Percentiles rank a stretch among this genome's conserved stretches.
Evolutionary conservation across 2,888 invertebrate species (phyloP).

Genomic region (Chymomyza amoena): DNA sequence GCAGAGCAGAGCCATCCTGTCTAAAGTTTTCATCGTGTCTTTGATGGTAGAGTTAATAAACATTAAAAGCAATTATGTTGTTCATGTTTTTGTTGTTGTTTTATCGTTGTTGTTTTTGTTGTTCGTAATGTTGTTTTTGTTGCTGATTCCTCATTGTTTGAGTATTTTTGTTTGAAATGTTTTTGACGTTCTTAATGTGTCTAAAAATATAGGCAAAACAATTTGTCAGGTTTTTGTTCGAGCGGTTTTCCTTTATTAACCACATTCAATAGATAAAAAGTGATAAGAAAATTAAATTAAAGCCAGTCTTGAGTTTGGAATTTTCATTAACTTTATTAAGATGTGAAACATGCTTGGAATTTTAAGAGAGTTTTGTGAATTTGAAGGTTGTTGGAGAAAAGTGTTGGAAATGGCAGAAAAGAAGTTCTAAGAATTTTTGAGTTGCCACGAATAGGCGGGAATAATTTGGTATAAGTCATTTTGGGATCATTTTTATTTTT

Average conservation of each 20-base stretch:
- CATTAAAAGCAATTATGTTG: slow-evolving; percentile 65
- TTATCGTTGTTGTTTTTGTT: not conserved
- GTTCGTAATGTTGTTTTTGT: not conserved
- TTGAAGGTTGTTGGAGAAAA: not conserved
- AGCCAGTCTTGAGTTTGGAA: not conserved
- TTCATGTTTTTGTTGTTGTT: slow-evolving; percentile 4
- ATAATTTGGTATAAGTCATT: too few species aligned
- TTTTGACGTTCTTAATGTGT: slow-evolving; percentile 22
- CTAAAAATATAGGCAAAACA: not conserved
- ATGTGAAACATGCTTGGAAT: not conserved
- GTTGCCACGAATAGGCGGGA: too few species aligned
- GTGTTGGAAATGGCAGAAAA: too few species aligned
- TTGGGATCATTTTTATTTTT: too few species aligned
- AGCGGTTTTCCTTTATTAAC: not conserved
- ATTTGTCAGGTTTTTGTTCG: not conserved
- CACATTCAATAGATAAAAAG: not conserved
- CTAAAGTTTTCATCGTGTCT: slow-evolving; percentile 16
- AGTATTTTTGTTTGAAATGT: slow-evolving; percentile 42
- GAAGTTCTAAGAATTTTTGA: too few species aligned
- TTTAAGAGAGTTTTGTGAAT: not conserved
- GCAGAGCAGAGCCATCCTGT: not conserved
- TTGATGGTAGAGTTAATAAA: slow-evolving; percentile 67
- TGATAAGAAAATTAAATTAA: not conserved
- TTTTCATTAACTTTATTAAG: not conserved
- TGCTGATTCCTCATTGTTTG: slow-evolving; percentile 19